phyloP scores from a whole-genome alignment of 2,888 invertebrate species.

The Liopterus haemorrhoidalis region DNA sequence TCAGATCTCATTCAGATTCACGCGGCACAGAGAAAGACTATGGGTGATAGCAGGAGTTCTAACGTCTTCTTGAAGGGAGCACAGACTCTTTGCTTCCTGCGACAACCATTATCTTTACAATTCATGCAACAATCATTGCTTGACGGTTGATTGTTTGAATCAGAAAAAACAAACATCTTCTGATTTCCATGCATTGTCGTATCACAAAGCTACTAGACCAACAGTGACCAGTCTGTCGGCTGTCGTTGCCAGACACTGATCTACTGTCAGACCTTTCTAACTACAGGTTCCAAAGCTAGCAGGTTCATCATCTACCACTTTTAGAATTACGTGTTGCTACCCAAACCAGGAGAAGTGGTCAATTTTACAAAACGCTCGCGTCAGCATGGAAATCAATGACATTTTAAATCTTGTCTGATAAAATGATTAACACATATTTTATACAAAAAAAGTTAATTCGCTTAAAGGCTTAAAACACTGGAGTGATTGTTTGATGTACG shows the following conservation, averaged over 20 bases:
- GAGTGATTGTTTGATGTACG: slow-evolving; percentile 22
- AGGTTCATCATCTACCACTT: no score
- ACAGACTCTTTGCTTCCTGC: slow-evolving; percentile 61
- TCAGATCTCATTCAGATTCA: no score
- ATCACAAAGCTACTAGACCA: slow-evolving; percentile 16
- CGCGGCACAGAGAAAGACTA: slow-evolving; percentile 71
- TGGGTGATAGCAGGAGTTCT: slow-evolving; percentile 68
- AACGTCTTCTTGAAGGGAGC: slow-evolving; percentile 71
- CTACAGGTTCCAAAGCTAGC: no score
- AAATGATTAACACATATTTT: slow-evolving; percentile 13
- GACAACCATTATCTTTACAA: slow-evolving; percentile 46
- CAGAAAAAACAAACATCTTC: slow-evolving; percentile 1
- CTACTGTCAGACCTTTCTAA: no score
- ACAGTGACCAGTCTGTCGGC: no score
- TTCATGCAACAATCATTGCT: not conserved
- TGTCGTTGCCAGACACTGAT: no score
- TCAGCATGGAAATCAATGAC: slow-evolving; percentile 47
- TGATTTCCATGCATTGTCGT: slow-evolving; percentile 23
- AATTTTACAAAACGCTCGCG: slow-evolving; percentile 42
- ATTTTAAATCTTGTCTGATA: slow-evolving; percentile 9
- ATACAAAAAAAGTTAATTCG: slow-evolving; percentile 18
- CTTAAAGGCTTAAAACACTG: slow-evolving; percentile 17
- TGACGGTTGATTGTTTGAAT: slow-evolving; percentile 20
- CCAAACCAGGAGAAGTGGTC: no score
- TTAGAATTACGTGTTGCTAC: no score